These are phyloP conservation scores for Tichodroma muraria DNA, from an alignment of 2,113 vertebrate genomes.

Conservation along the genomic window DNA sequence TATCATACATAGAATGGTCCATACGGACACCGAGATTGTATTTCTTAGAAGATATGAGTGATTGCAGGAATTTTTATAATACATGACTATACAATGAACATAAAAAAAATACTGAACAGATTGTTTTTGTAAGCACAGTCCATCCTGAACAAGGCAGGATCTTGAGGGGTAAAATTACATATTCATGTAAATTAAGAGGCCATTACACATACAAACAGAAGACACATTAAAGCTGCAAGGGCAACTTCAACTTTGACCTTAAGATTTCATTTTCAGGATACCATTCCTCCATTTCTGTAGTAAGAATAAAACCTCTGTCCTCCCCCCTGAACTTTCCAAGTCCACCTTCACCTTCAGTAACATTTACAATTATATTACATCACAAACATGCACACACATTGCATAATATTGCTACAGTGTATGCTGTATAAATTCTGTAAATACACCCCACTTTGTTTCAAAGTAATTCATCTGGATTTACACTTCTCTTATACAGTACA, in stretches of 20 bases:
- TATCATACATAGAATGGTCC: neutral
- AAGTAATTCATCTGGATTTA: conserved; percentile 30
- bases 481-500: conserved; percentile 28
- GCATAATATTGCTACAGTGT: conserved; percentile 26
- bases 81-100: neutral
- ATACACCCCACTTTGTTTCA: conserved; percentile 42
- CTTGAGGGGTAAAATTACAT: neutral
- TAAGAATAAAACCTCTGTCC: neutral
- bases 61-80: neutral
- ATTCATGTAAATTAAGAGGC: neutral
- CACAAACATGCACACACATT: neutral
- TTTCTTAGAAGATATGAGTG: neutral
- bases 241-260: neutral
- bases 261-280: neutral
- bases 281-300: neutral
- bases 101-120: conserved; percentile 1
- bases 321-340: neutral
- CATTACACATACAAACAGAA: neutral
- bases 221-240: neutral
- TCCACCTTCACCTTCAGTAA: neutral
- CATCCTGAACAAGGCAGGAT: neutral
- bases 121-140: neutral
- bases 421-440: conserved; percentile 15
- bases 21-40: neutral
- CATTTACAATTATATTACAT: conserved; percentile 12